Evolutionary conservation across 2,888 invertebrate species (phyloP).

Genomic region (Tolmerus cingulatus): DNA sequence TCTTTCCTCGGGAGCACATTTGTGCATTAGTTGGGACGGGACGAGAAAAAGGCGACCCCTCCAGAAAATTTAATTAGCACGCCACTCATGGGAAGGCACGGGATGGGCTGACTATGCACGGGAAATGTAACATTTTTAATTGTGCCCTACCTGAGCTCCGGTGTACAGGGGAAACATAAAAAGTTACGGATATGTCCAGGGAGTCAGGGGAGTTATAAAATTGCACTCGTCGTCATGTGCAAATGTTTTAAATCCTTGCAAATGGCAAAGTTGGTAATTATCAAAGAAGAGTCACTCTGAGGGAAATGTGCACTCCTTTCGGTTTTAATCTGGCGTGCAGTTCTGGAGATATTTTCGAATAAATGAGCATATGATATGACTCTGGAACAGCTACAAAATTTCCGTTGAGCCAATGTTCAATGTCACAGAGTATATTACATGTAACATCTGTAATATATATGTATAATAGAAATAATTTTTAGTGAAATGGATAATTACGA

Average conservation of each 20-base stretch:
- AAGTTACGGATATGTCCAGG: background rate
- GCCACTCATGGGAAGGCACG: background rate
- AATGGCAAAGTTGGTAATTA: background rate
- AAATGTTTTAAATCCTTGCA: background rate
- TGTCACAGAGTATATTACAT: too few relatives aligned
- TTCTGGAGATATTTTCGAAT: background rate
- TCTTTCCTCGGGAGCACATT: background rate
- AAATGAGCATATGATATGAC: background rate
- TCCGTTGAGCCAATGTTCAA: background rate
- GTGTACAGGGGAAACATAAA: background rate
- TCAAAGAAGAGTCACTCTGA: background rate
- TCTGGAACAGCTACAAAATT: background rate
- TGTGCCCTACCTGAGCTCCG: background rate
- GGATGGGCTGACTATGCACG: background rate
- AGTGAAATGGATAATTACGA: too few relatives aligned
- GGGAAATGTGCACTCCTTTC: background rate
- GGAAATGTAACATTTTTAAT: background rate
- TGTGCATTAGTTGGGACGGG: background rate
- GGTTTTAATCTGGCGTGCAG: background rate
- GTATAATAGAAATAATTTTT: too few relatives aligned
- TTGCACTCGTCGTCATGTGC: background rate
- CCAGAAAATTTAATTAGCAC: slow-evolving; percentile 12
- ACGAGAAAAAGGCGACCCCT: background rate
- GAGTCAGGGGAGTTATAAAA: background rate
- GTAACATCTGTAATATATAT: too few relatives aligned